Percentiles rank a stretch among this genome's conserved stretches.
These are phyloP conservation scores for Lithobius niger DNA, from an alignment of 1,140 invertebrate genomes.

Conservation along the genomic window DNA sequence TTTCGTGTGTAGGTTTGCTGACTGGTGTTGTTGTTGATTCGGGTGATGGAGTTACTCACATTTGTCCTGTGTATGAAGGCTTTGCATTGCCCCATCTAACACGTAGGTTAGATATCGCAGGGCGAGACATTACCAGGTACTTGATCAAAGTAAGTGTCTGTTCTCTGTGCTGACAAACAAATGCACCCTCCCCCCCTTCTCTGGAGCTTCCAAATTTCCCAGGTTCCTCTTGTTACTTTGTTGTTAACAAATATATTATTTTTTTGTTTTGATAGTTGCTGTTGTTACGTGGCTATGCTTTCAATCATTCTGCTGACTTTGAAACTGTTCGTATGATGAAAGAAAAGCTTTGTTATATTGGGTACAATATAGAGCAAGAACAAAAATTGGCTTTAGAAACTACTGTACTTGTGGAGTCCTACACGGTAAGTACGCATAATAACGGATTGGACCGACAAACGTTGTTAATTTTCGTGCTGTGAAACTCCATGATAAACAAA, in stretches of 20 bases:
- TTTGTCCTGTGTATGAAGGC: constrained; percentile 98
- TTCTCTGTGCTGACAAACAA: no score
- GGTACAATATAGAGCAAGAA: constrained; percentile 97
- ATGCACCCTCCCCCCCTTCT: no score
- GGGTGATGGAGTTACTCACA: constrained; percentile 97
- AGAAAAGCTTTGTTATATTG: constrained; percentile 98
- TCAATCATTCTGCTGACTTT: constrained; percentile 99
- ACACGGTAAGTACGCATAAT: constrained; percentile 54
- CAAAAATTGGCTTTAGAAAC: constrained; percentile 94
- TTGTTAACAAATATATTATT: no score
- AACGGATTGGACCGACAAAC: no score
- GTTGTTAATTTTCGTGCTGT: no score
- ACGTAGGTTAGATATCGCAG: constrained; percentile 88
- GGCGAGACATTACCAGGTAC: constrained; percentile 94
- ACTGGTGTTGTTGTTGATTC: constrained; percentile 98
- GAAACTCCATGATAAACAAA: no score
- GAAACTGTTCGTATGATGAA: constrained; percentile 99
- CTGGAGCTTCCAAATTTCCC: no score
- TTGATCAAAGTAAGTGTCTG: constrained; percentile 87
- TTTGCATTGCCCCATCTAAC: constrained; percentile 92
- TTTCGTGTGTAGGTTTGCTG: constrained; percentile 49
- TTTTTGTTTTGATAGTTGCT: constrained; percentile 49
- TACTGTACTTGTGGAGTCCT: constrained; percentile 93
- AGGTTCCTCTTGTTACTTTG: no score
- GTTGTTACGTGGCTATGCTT: constrained; percentile 90